These are phyloP conservation scores for Eurypyga helias DNA, from an alignment of 2,113 vertebrate genomes.

Conservation along the genomic window DNA sequence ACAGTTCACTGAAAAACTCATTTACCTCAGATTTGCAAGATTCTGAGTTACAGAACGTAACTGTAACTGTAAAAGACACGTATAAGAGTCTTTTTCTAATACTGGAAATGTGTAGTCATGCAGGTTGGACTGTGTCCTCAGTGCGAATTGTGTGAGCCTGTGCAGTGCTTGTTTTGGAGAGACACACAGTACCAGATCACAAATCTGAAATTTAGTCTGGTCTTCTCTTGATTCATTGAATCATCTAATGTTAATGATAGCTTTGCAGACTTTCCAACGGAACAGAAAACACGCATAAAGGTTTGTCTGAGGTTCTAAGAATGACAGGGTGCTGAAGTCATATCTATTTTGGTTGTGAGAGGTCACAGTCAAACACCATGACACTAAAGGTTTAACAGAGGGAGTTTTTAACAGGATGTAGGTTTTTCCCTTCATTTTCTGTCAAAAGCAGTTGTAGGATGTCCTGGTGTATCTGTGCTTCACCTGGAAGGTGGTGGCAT, in stretches of 20 bases:
- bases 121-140: not conserved
- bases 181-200: not conserved
- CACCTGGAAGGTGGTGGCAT: not conserved
- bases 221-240: not conserved
- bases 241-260: not conserved
- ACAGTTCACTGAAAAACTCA: not conserved
- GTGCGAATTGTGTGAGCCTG: not conserved
- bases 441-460: not conserved
- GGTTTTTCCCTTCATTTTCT: not conserved
- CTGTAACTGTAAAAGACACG: too few relatives aligned
- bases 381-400: not conserved
- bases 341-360: not conserved
- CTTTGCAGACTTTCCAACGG: not conserved
- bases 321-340: not conserved
- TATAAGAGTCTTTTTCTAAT: not conserved
- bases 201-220: not conserved
- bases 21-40: not conserved
- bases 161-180: not conserved
- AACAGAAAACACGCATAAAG: not conserved
- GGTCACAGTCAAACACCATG: not conserved
- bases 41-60: not conserved
- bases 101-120: accelerated
- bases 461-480: not conserved
- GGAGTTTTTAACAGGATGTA: not conserved
- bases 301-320: not conserved